These are phyloP conservation scores for Frankliniella intonsa DNA, from an alignment of 2,888 invertebrate genomes.

Conservation along the genomic window DNA sequence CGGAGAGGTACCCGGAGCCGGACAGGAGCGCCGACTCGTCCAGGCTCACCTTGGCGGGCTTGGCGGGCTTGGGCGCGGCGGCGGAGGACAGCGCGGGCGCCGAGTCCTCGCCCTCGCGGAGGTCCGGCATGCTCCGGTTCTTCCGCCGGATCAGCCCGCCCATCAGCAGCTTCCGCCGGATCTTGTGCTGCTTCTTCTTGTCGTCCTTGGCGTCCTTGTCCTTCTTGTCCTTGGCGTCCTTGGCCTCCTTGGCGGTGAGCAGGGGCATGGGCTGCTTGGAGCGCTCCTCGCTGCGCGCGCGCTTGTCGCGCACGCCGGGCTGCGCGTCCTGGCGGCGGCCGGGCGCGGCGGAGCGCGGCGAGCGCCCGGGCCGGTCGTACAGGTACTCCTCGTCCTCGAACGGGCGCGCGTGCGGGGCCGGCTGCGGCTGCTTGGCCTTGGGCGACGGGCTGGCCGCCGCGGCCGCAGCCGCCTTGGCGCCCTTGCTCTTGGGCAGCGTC, in stretches of 20 bases:
- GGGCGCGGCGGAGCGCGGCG: neutral
- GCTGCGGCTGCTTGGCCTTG: constrained; percentile 18
- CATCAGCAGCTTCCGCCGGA: constrained; percentile 80
- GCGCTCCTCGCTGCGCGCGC: constrained; percentile 73
- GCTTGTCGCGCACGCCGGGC: constrained; percentile 56
- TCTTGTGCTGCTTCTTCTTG: constrained; percentile 86
- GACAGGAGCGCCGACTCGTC: neutral
- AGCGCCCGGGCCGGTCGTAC: constrained; percentile 60
- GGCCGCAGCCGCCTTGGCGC: constrained; percentile 42
- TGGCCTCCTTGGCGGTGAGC: constrained; percentile 45
- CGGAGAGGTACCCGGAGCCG: constrained; percentile 69
- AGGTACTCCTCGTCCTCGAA: constrained; percentile 68
- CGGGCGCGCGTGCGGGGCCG: constrained; percentile 47
- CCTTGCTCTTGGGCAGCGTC: constrained; percentile 82
- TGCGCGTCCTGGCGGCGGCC: constrained; percentile 46
- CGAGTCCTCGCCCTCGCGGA: constrained; percentile 66
- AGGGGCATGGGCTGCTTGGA: neutral
- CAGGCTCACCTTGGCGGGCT: constrained; percentile 4
- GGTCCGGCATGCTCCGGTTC: constrained; percentile 87
- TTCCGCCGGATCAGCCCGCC: constrained; percentile 82
- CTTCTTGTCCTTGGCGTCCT: constrained; percentile 58
- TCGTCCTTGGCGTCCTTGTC: constrained; percentile 58
- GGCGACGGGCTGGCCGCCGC: neutral
- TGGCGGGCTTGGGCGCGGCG: constrained; percentile 5
- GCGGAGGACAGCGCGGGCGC: constrained; percentile 27